Conservation (phyloP, 2,113 vertebrate species). For the Notothenia coriiceps region DNA sequence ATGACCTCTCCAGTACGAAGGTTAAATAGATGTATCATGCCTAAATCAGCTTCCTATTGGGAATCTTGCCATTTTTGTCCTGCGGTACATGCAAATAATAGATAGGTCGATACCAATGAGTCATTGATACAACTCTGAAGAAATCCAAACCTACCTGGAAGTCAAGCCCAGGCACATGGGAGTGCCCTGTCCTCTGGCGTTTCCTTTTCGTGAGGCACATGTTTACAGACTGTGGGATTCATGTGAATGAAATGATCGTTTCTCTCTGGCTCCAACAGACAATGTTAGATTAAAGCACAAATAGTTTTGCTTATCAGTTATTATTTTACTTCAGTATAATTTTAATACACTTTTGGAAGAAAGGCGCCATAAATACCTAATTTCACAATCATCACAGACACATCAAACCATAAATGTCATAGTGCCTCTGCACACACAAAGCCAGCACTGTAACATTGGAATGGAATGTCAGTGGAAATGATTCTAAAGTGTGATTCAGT, state of each 20-base stretch:
- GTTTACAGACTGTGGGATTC: background rate
- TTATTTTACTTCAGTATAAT: background rate
- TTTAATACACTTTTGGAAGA: background rate
- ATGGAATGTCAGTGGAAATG: conserved; percentile 21
- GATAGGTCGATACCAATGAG: background rate
- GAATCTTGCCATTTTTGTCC: background rate
- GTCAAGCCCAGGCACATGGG: background rate
- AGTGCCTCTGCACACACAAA: background rate
- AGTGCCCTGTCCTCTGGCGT: background rate
- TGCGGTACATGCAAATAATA: background rate
- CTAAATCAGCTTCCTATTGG: background rate
- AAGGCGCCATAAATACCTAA: background rate
- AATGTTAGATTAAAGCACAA: background rate
- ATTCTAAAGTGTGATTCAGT: background rate
- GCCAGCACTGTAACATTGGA: background rate
- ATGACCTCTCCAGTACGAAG: too few species aligned
- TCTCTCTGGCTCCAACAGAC: background rate
- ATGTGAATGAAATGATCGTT: background rate
- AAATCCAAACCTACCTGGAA: background rate
- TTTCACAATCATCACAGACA: background rate
- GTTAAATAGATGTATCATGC: too few species aligned
- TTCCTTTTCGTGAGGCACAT: background rate
- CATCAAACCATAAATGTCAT: background rate
- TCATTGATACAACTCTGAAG: background rate
- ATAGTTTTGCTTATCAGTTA: background rate